A percentile compares a stretch with the other conserved stretches of the same genome.
Evolutionary conservation across 2,113 vertebrate species (phyloP).

Genomic region (Dolichotis patagonum): DNA sequence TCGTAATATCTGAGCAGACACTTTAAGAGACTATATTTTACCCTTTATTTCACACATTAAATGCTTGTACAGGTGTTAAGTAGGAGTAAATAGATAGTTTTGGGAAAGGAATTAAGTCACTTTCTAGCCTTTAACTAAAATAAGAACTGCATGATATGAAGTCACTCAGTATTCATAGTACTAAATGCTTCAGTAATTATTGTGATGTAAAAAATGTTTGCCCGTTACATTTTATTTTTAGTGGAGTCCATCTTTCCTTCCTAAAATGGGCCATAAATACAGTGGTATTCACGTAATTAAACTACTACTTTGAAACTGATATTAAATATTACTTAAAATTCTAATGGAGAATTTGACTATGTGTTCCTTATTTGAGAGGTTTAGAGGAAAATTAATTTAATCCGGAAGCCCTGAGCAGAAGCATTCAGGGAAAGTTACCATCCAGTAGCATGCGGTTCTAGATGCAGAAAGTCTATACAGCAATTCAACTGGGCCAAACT

Average conservation of each 20-base stretch:
- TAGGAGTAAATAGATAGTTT: constrained; percentile 52
- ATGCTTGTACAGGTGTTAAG: constrained; percentile 43
- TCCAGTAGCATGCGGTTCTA: not conserved
- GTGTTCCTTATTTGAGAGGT: constrained; percentile 10
- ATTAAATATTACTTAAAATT: constrained; percentile 10
- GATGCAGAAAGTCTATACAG: not conserved
- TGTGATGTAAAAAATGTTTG: constrained; percentile 21
- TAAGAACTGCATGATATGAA: constrained; percentile 28
- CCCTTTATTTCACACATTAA: constrained; percentile 46
- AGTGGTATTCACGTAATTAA: not conserved
- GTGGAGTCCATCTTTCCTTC: constrained; percentile 25
- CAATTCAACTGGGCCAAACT: not conserved
- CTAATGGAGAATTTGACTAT: not conserved
- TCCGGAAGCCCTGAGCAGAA: not conserved
- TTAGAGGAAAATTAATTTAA: constrained; percentile 4
- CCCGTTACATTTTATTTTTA: constrained; percentile 38
- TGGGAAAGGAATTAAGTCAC: constrained; percentile 13
- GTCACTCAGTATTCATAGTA: constrained; percentile 1
- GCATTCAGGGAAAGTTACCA: not conserved
- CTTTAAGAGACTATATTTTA: constrained; percentile 10
- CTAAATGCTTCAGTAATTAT: constrained; percentile 23
- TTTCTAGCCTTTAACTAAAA: constrained; percentile 56
- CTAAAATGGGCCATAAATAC: constrained; percentile 4
- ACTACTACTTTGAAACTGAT: not conserved
- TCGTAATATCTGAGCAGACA: not conserved